Evolutionary conservation across 2,888 invertebrate genomes (phyloP).

Genomic region (Drosophila ustulata): DNA sequence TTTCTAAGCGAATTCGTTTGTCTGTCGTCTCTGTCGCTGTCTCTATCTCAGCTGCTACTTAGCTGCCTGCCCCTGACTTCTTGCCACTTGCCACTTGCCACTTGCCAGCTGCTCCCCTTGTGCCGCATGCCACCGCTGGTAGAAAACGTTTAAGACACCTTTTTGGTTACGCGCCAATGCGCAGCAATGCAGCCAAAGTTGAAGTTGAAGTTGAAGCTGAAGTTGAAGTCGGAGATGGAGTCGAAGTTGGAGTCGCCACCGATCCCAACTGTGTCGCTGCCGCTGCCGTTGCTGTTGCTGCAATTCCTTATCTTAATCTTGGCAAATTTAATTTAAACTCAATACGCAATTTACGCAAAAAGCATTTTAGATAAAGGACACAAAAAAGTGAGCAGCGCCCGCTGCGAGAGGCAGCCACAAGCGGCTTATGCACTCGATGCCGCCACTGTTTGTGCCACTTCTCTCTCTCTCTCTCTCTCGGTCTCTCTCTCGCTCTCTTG

Average conservation of each 20-base stretch:
- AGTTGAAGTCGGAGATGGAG: not conserved
- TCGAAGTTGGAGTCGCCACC: no score
- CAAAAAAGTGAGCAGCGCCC: slow-evolving; percentile 63
- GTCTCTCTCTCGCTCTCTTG: slow-evolving; percentile 20
- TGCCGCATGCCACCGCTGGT: slow-evolving; percentile 11
- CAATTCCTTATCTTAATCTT: slow-evolving; percentile 80
- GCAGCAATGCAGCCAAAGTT: slow-evolving; percentile 45
- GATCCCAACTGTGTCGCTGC: not conserved
- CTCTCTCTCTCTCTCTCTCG: not conserved
- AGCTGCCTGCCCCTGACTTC: slow-evolving; percentile 2
- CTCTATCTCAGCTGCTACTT: slow-evolving; percentile 17
- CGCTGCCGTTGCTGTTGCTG: slow-evolving; percentile 21
- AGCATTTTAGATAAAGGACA: slow-evolving; percentile 81
- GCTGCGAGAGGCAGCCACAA: slow-evolving; percentile 38
- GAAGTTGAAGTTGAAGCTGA: not conserved
- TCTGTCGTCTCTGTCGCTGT: not conserved
- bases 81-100: not conserved
- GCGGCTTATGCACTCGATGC: slow-evolving; percentile 69
- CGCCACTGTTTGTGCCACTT: slow-evolving; percentile 50
- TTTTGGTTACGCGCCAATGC: slow-evolving; percentile 70
- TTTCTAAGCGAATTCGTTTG: slow-evolving; percentile 30
- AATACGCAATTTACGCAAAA: slow-evolving; percentile 82
- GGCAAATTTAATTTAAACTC: slow-evolving; percentile 82
- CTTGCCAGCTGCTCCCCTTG: not conserved
- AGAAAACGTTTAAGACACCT: slow-evolving; percentile 77